Base-by-base conservation (phyloP, 2,113 vertebrate genomes). In the Sinocyclocheilus anshuiensis region DNA sequence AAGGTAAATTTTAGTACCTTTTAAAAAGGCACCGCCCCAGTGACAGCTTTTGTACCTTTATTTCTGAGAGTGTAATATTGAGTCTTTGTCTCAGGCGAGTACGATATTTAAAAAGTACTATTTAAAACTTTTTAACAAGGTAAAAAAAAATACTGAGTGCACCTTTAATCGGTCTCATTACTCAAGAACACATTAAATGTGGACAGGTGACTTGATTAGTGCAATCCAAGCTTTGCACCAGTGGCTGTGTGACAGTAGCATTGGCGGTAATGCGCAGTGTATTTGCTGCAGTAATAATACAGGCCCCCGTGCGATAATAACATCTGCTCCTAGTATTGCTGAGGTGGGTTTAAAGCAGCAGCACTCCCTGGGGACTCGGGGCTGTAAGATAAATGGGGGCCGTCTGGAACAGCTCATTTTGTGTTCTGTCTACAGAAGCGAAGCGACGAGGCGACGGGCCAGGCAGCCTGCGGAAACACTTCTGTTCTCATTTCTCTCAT, bases 351-450 rank as follows among this genome's bases (percentile, higher is more conserved):
- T 79, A 57, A 83, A 84, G 85, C 77, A 89, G 57, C 80, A 22
- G 50, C 11, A 7, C 63, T 75, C 79, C 75, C 83, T 5, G 18
- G 80, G 84, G 88, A 87, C 76, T 83, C n/a, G 39, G 84, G 71
- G 72, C 81, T 86, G 77, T 29, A 74, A 79, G 88, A 89, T 82
- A 89, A 87, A 87, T 77, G 36, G 83, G 67, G 26, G 71, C 85
- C 82, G 83, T 87, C 85, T 89, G 82, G 83, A 89, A 83, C 63
- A 71, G 79, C 80, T 89, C 82, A 87, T 89, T 89, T 84, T 79
- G 61, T 87, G 85, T 80, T 87, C 72, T 0, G 77, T 39, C 61
- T 83, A 86, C 61, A 74, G 78, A 72, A 76, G 83, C 33, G 81
- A 69, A 84, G 77, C 72, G 81, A 57, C 83, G 36, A 71, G 85